Percentiles rank a stretch among this genome's conserved stretches.
Conservation (phyloP, 2,113 vertebrate genomes). For the Edolisoma coerulescens region DNA sequence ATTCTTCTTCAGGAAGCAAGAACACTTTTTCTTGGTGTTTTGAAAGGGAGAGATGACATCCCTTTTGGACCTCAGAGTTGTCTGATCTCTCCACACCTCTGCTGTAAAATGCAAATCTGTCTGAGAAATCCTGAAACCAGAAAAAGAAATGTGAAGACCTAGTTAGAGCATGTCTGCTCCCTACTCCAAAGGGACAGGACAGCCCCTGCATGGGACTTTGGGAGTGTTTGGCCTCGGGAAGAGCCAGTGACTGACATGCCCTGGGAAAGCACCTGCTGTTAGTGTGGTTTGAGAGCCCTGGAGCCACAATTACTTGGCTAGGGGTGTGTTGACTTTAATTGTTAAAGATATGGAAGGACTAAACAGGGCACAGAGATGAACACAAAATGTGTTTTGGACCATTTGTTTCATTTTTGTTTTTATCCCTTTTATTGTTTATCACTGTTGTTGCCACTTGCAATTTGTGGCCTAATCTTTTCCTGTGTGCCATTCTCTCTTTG, state of each 20-base stretch:
- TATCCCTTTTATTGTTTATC: not conserved
- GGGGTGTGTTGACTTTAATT: not conserved
- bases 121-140: not conserved
- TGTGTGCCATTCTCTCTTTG: not conserved
- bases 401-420: not conserved
- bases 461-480: not conserved
- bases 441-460: not conserved
- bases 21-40: not conserved
- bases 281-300: not conserved
- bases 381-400: not conserved
- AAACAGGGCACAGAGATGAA: not conserved
- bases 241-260: not conserved
- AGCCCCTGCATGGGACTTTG: not conserved
- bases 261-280: not conserved
- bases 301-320: not conserved
- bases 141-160: not conserved
- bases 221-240: not conserved
- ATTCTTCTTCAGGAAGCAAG: not conserved
- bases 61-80: not conserved
- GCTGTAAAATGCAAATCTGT: not conserved
- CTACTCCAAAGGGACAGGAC: not conserved
- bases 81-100: not conserved
- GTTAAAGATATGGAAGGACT: not conserved
- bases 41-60: not conserved
- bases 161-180: not conserved